A percentile compares a stretch with the other conserved stretches of the same genome.
Evolutionary conservation across 2,797 vertebrate species (phyloP).

Genomic region (Pelodytes ibericus): DNA sequence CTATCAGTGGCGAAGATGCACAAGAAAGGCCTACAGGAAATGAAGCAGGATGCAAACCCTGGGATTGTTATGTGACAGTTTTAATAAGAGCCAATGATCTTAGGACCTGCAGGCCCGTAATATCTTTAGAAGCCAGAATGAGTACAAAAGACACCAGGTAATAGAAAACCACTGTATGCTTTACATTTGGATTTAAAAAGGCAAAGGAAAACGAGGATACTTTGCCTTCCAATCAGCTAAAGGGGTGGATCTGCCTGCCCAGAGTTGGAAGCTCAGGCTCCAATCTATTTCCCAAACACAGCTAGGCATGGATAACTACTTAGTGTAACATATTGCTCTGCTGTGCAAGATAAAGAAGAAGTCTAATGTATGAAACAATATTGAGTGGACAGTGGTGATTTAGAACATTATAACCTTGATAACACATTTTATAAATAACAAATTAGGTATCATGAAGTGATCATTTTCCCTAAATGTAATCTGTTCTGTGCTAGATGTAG

Average conservation of each 20-base stretch:
- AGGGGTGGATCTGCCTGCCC: conserved; percentile 55
- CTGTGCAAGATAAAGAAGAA: conserved; percentile 7
- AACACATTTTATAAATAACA: background rate
- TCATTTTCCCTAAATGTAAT: no score
- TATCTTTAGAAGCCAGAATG: conserved; percentile 43
- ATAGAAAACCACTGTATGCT: conserved; percentile 37
- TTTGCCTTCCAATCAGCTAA: conserved; percentile 38
- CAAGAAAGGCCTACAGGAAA: conserved; percentile 58
- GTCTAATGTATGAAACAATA: background rate
- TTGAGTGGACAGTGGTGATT: conserved; percentile 1
- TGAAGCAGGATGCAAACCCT: conserved; percentile 54
- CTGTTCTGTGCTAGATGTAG: no score
- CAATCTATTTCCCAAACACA: conserved; percentile 14
- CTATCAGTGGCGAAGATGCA: conserved; percentile 56
- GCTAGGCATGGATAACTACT: conserved; percentile 1
- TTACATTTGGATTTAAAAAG: conserved; percentile 61
- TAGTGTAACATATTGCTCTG: background rate
- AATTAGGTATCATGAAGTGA: no score
- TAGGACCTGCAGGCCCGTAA: conserved; percentile 41
- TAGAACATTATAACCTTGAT: background rate
- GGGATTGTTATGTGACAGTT: conserved; percentile 56
- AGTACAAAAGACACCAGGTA: conserved; percentile 46
- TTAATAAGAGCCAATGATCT: conserved; percentile 55
- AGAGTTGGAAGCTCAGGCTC: conserved; percentile 39
- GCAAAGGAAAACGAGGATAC: conserved; percentile 26